These are phyloP conservation scores for Archivesica marissinica DNA, from an alignment of 1,140 invertebrate genomes.

Conservation along the genomic window DNA sequence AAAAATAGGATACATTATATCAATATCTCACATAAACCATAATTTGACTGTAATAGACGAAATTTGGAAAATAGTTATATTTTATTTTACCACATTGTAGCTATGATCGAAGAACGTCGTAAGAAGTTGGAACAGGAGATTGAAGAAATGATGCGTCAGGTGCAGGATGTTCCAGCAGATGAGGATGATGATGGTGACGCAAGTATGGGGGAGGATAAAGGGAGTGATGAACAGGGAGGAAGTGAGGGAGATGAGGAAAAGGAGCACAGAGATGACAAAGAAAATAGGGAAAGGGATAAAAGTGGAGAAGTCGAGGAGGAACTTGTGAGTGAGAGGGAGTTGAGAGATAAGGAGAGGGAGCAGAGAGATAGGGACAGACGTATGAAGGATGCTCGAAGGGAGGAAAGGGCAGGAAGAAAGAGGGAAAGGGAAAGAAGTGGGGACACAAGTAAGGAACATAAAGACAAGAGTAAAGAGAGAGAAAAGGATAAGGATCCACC, in stretches of 20 bases:
- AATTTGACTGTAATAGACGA: too few species aligned
- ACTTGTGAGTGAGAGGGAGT: conserved; percentile 32
- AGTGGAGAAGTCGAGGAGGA: conserved; percentile 15
- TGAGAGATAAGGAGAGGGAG: conserved; percentile 49
- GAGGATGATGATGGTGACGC: conserved; percentile 42
- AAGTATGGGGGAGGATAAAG: conserved; percentile 35
- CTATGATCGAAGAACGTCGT: conserved; percentile 50
- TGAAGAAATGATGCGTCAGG: conserved; percentile 50
- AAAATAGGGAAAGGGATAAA: conserved; percentile 36
- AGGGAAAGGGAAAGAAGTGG: conserved; percentile 1
- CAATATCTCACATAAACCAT: too few species aligned
- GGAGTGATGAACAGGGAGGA: background rate
- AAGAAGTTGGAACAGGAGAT: conserved; percentile 56
- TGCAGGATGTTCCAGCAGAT: conserved; percentile 14
- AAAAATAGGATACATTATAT: too few species aligned
- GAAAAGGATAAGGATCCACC: background rate
- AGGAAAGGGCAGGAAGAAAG: conserved; percentile 25
- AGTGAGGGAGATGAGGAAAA: conserved; percentile 1
- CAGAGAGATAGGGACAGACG: conserved; percentile 41
- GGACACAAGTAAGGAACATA: conserved; percentile 19
- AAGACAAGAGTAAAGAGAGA: conserved; percentile 16
- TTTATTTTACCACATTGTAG: too few species aligned
- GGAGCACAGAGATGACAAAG: conserved; percentile 35
- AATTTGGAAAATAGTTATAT: too few species aligned
- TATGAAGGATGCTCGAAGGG: conserved; percentile 18